Conservation (phyloP, 2,888 invertebrate genomes). For the Plebejus melissa region DNA sequence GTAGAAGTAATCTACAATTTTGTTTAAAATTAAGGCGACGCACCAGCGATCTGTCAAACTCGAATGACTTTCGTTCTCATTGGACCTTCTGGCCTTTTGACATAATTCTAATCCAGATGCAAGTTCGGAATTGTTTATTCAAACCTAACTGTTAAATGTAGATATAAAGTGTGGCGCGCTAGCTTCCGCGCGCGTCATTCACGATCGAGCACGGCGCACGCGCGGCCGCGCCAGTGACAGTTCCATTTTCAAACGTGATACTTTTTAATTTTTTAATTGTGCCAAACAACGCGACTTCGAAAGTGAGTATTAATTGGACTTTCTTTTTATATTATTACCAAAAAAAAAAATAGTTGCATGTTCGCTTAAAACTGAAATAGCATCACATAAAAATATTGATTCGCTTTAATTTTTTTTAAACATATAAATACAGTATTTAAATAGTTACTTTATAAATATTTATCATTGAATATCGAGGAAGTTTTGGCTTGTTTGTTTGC, state of each 20-base stretch:
- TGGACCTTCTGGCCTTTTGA: conserved; percentile 8
- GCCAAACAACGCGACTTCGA: conserved; percentile 41
- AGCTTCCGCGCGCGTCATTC: conserved; percentile 74
- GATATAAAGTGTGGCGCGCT: conserved; percentile 62
- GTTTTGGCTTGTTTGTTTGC: conserved; percentile 33
- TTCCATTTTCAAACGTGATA: conserved; percentile 52
- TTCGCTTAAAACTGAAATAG: too few species aligned
- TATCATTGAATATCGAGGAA: conserved; percentile 23
- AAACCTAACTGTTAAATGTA: conserved; percentile 74
- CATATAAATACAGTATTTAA: neutral
- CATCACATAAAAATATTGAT: neutral
- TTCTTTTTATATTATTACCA: neutral
- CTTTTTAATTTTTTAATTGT: conserved; percentile 40
- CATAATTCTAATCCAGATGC: conserved; percentile 23
- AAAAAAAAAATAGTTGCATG: neutral
- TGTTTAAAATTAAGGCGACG: neutral
- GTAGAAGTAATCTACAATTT: too few species aligned
- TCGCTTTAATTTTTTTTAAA: neutral
- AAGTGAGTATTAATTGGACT: conserved; percentile 49
- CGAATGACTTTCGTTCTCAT: neutral
- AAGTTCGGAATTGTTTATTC: conserved; percentile 49
- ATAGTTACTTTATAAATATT: neutral
- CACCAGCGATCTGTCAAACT: neutral
- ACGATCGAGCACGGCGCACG: conserved; percentile 54
- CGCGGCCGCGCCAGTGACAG: conserved; percentile 53